Evolutionary conservation across 2,888 invertebrate genomes (phyloP).

Genomic region (Limnephilus marmoratus): DNA sequence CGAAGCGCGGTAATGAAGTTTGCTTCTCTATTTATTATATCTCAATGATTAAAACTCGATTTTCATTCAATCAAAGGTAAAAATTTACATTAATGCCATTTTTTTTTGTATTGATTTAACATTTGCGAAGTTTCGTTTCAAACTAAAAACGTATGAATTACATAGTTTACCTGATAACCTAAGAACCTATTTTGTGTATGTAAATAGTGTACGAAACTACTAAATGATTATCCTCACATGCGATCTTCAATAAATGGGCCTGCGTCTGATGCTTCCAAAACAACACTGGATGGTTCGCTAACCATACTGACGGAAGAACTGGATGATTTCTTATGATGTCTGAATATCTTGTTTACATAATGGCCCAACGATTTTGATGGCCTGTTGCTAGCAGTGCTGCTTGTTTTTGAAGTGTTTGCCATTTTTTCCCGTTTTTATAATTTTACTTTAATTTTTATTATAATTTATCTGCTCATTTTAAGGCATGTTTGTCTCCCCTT

Average conservation of each 20-base stretch:
- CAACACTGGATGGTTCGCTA: background rate
- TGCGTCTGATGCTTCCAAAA: background rate
- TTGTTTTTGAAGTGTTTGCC: constrained; percentile 37
- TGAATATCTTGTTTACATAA: constrained; percentile 48
- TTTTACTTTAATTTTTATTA: background rate
- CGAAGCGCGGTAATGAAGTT: too few species aligned
- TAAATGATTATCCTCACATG: background rate
- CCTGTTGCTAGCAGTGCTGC: constrained; percentile 34
- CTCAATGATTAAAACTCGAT: too few species aligned
- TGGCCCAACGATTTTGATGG: constrained; percentile 23
- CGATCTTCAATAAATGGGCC: background rate
- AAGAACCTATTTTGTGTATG: too few species aligned
- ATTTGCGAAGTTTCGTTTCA: too few species aligned
- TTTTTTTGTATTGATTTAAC: too few species aligned
- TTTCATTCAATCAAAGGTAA: too few species aligned
- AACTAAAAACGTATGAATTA: too few species aligned
- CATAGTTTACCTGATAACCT: too few species aligned
- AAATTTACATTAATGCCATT: too few species aligned
- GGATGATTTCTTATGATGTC: constrained; percentile 4
- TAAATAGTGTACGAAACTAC: too few species aligned
- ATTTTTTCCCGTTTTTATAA: constrained; percentile 43
- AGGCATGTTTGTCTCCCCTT: background rate
- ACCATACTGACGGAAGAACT: background rate
- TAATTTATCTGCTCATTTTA: constrained; percentile 10
- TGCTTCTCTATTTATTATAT: too few species aligned